phyloP scores from a whole-genome alignment of 2,888 invertebrate genomes.

The Margaritifera margaritifera region DNA sequence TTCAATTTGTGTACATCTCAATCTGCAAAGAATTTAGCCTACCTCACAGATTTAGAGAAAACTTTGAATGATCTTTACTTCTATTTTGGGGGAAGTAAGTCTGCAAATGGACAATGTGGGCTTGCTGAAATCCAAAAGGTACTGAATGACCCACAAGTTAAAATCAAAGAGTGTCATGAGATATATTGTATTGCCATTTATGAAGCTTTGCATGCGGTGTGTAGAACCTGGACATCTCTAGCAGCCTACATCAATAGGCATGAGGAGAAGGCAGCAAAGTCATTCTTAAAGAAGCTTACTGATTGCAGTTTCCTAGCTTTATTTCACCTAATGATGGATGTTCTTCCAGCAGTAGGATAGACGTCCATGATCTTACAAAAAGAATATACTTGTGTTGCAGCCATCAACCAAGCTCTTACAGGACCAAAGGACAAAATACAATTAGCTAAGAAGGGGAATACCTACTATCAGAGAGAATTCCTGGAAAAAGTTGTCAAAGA shows the following conservation, averaged over 20 bases:
- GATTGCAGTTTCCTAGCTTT: constrained; percentile 10
- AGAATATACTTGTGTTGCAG: constrained; percentile 5
- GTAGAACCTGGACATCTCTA: constrained; percentile 7
- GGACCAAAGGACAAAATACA: neutral
- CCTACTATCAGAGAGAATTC: constrained; percentile 6
- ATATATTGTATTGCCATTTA: constrained; percentile 19
- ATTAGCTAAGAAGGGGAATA: constrained; percentile 6
- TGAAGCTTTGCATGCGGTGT: constrained; percentile 14
- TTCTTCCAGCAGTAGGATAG: constrained; percentile 5
- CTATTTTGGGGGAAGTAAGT: constrained; percentile 14
- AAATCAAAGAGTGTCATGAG: constrained; percentile 15
- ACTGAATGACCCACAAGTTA: constrained; percentile 8
- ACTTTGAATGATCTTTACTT: constrained; percentile 10
- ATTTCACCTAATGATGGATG: constrained; percentile 9
- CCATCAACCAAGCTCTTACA: constrained; percentile 1
- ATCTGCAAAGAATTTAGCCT: constrained; percentile 11
- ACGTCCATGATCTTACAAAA: neutral
- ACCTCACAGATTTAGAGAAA: constrained; percentile 11
- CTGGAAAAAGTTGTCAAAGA: too few species aligned
- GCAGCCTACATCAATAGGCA: constrained; percentile 8
- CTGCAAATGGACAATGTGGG: constrained; percentile 9
- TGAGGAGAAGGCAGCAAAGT: constrained; percentile 5
- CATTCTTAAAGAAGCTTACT: constrained; percentile 4
- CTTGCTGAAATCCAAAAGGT: constrained; percentile 18
- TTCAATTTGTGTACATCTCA: constrained; percentile 14